A percentile compares a stretch with the other conserved stretches of the same genome.
Evolutionary conservation across 2,113 vertebrate genomes (phyloP).

Genomic region (Benitochromis conjunctus): DNA sequence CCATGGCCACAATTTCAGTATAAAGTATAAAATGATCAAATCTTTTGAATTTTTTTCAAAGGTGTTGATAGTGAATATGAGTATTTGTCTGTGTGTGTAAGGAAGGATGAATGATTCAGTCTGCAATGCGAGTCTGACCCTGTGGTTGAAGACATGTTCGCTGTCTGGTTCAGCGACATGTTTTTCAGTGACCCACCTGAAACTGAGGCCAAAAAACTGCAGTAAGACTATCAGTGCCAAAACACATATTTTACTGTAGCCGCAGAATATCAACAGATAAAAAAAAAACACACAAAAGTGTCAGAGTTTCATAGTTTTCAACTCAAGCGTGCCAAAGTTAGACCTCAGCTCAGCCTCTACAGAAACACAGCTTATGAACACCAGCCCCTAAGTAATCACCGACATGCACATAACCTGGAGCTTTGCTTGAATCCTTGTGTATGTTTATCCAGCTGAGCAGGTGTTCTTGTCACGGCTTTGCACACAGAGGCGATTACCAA

Average conservation of each 20-base stretch:
- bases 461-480: slow-evolving; percentile 9
- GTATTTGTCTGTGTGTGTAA: neutral
- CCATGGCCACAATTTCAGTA: neutral
- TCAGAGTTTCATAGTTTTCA: slow-evolving; percentile 1
- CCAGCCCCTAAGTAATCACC: slow-evolving; percentile 5
- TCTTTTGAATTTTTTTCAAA: neutral
- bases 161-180: neutral
- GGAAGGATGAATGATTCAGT: neutral
- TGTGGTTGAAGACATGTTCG: neutral
- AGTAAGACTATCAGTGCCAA: neutral
- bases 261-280: neutral
- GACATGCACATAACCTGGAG: slow-evolving; percentile 18
- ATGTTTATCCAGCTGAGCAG: slow-evolving; percentile 29
- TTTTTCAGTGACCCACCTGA: slow-evolving; percentile 20
- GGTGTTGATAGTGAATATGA: neutral
- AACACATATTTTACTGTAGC: neutral
- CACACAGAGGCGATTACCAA: slow-evolving; percentile 19
- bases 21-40: neutral
- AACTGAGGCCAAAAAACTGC: slow-evolving; percentile 18
- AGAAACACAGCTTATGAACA: slow-evolving; percentile 3
- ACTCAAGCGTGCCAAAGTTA: slow-evolving; percentile 10
- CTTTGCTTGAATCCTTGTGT: slow-evolving; percentile 9
- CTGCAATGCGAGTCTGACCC: neutral
- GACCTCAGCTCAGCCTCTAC: neutral
- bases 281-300: neutral